Percentiles rank a stretch among this genome's conserved stretches.
phyloP scores from a whole-genome alignment of 2,113 vertebrate species.

The Hydropotes inermis region DNA sequence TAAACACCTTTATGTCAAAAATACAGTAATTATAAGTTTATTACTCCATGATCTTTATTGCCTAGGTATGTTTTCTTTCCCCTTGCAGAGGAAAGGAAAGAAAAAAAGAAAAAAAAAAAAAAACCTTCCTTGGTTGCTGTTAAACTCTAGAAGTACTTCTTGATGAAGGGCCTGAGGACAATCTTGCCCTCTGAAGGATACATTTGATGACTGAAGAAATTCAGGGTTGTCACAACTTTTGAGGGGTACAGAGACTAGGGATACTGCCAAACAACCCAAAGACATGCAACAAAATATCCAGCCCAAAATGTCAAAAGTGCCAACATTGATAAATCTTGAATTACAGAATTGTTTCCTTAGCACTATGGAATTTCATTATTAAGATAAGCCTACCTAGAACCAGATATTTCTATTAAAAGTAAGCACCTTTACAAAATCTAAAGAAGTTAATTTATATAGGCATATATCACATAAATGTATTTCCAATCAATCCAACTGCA shows the following conservation, averaged over 20 bases:
- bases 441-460: background rate
- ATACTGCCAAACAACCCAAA: background rate
- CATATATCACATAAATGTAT: background rate
- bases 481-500: background rate
- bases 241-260: background rate
- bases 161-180: background rate
- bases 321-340: background rate
- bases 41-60: background rate
- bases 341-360: background rate
- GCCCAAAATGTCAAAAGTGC: background rate
- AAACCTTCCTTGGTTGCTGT: background rate
- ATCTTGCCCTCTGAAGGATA: background rate
- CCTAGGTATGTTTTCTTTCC: background rate
- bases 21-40: background rate
- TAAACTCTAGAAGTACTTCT: background rate
- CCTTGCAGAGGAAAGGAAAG: background rate
- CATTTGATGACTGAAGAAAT: background rate
- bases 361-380: background rate
- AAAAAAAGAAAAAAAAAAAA: background rate
- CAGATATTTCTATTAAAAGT: background rate
- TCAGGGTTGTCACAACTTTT: background rate
- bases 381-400: background rate
- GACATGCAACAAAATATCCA: background rate
- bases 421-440: background rate
- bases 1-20: constrained; percentile 23